phyloP scores from a whole-genome alignment of 2,797 vertebrate genomes.

The Mionectes olivaceus region DNA sequence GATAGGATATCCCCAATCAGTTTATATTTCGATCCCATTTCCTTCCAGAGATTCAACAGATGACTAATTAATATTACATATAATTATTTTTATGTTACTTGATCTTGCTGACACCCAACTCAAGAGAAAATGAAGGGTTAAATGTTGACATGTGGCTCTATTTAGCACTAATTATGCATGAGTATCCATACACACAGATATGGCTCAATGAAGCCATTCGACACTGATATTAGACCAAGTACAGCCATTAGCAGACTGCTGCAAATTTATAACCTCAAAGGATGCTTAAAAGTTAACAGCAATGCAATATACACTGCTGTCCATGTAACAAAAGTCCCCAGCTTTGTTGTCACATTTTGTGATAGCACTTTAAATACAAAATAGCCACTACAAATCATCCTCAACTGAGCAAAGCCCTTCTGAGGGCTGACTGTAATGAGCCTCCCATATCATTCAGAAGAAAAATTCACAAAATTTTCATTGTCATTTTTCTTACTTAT shows the following conservation, averaged over 20 bases:
- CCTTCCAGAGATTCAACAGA: not conserved
- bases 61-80: not conserved
- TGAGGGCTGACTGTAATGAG: rapidly evolving
- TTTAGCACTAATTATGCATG: not conserved
- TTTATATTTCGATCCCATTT: not conserved
- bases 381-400: not conserved
- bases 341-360: not conserved
- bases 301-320: not conserved
- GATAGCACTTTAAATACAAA: not conserved
- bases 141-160: not conserved
- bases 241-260: not conserved
- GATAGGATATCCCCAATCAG: not conserved
- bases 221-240: not conserved
- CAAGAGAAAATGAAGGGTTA: not conserved
- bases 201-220: not conserved
- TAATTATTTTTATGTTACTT: not conserved
- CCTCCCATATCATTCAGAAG: not conserved
- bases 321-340: not conserved
- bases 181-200: not conserved
- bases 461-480: not conserved
- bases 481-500: not conserved
- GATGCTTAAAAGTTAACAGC: not conserved
- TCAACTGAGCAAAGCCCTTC: not conserved
- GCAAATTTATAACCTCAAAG: not conserved
- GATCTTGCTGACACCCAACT: not conserved